Base-by-base conservation (phyloP, 2,113 vertebrate genomes). In the Fukomys damarensis region DNA sequence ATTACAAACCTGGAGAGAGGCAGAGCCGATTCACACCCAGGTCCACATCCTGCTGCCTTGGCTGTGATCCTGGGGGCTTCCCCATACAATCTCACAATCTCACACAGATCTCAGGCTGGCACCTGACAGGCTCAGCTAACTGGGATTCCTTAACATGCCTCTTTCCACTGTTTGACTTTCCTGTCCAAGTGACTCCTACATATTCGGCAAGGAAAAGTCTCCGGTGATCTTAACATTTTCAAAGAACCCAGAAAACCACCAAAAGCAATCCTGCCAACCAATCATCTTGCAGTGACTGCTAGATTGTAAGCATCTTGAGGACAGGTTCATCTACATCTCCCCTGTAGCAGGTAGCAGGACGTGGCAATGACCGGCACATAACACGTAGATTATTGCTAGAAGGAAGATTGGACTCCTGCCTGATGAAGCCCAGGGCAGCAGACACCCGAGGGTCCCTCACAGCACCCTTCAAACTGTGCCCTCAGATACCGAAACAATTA, bases 101-200 rank as follows among this genome's bases (percentile, higher is more conserved):
- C 58, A 56, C 13, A 24, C 1, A 5, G 11, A 59, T 61, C 52
- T 68, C 70, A 26, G n/a, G 30, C 63, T 89, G 41, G 54, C 52
- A 41, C 52, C 76, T 14, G n/a, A 82, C 35, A 38, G 54, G 54
- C 90, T 72, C 46, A 35, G n/a, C 74, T 89, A 52, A 59, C 13
- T n/a, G 19, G 7, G 38, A 46, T 91, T 94, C 54, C 41, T 91
- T 32, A 0, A 30, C 22, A 28, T 19, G 56, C 1, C 87, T 82
- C 52, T 86, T 72, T 68, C 63, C 8, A 22, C 26, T 2, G 20
- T 52, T 49, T 28, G 35, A 35, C 77, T 59, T 90, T 94, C 46
- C 91, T 84, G 2, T 52, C 66, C 66, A 91, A 93, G 86, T 74
- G 17, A 74, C 35, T 74, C 93, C 76, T 59, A 58, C 41, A n/a